A percentile compares a stretch with the other conserved stretches of the same genome.
These are phyloP conservation scores for Apocheima hispidaria DNA, from an alignment of 2,888 invertebrate species.

Conservation along the genomic window DNA sequence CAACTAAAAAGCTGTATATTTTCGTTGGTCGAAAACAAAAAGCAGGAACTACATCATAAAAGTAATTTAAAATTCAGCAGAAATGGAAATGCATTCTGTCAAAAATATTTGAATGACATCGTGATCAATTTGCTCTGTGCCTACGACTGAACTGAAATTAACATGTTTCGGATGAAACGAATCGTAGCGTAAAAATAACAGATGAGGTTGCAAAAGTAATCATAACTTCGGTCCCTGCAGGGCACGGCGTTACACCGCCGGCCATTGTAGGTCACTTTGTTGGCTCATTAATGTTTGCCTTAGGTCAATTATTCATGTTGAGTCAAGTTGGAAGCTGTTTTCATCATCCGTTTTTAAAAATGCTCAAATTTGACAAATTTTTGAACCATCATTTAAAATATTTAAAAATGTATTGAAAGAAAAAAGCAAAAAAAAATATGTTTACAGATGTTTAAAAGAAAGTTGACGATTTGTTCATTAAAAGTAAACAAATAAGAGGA, in stretches of 20 bases:
- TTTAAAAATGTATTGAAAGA: too few species aligned
- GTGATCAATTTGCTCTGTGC: conserved; percentile 42
- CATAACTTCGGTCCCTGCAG: conserved; percentile 49
- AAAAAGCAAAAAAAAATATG: not conserved
- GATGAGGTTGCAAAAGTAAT: conserved; percentile 51
- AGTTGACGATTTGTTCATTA: not conserved
- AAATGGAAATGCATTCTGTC: conserved; percentile 34
- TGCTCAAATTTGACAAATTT: not conserved
- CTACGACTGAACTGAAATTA: conserved; percentile 42
- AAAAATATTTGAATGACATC: conserved; percentile 39
- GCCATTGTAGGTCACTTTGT: conserved; percentile 45
- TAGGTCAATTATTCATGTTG: conserved; percentile 42
- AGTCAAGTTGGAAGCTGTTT: conserved; percentile 26
- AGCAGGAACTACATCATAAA: conserved; percentile 5
- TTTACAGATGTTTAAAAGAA: not conserved
- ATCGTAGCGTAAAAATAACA: conserved; percentile 50
- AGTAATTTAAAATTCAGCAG: conserved; percentile 15
- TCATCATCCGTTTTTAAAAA: conserved; percentile 8
- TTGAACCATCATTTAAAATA: not conserved
- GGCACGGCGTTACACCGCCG: conserved; percentile 38
- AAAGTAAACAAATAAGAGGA: not conserved
- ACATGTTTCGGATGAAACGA: conserved; percentile 46
- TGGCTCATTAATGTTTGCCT: conserved; percentile 45
- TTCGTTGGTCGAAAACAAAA: not conserved
- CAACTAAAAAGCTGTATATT: not conserved